phyloP scores from a whole-genome alignment of 2,888 invertebrate genomes.

The Drosophila monieri region DNA sequence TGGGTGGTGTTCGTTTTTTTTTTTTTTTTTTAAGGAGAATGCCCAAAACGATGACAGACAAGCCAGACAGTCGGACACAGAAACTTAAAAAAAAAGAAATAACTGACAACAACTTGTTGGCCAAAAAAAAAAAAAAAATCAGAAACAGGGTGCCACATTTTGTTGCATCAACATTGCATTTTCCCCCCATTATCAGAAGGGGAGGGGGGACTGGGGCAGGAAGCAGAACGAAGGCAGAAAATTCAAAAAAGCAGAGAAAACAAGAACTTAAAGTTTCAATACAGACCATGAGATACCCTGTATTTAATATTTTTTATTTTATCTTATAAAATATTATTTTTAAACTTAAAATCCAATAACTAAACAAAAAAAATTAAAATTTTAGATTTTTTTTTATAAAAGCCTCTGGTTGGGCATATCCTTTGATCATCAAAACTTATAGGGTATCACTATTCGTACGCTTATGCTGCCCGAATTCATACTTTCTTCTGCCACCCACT shows the following conservation, averaged over 20 bases:
- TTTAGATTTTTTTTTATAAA: too few relatives aligned
- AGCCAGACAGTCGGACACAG: constrained; percentile 34
- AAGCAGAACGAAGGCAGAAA: background rate
- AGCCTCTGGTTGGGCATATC: background rate
- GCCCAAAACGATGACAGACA: constrained; percentile 51
- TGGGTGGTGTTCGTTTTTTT: constrained; percentile 7
- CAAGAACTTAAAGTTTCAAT: background rate
- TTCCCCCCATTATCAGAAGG: too few relatives aligned
- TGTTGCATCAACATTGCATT: constrained; percentile 28
- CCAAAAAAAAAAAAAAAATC: background rate
- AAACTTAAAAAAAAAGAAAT: constrained; percentile 23
- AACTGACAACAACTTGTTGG: constrained; percentile 48
- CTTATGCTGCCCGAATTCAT: constrained; percentile 59
- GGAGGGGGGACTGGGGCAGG: background rate
- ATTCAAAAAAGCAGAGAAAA: background rate
- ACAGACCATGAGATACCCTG: background rate
- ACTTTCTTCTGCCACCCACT: constrained; percentile 50
- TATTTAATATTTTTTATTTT: background rate
- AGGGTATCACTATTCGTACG: constrained; percentile 25
- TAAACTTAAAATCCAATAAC: too few relatives aligned
- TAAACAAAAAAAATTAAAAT: too few relatives aligned
- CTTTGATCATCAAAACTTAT: background rate
- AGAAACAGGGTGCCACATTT: constrained; percentile 16
- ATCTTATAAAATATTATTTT: background rate
- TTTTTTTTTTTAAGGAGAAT: constrained; percentile 22